Conservation (phyloP, 2,797 vertebrate genomes). For the Catharus ustulatus region DNA sequence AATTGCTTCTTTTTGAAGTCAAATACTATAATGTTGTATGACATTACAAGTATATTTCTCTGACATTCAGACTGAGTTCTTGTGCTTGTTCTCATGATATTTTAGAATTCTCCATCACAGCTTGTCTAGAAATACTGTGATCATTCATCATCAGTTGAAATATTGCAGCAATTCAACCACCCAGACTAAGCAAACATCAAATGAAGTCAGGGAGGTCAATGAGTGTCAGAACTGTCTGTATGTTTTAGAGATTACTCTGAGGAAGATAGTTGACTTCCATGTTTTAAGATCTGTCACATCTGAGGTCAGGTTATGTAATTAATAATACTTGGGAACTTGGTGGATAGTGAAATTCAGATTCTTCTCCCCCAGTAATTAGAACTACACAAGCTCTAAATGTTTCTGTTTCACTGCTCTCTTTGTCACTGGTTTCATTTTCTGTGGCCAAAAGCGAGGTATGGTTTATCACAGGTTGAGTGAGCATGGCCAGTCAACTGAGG, state of each 20-base stretch:
- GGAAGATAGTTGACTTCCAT: neutral
- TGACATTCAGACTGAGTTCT: neutral
- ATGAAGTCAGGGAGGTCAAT: neutral
- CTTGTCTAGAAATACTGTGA: neutral
- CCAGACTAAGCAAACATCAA: neutral
- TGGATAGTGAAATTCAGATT: neutral
- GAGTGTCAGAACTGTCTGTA: neutral
- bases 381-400: neutral
- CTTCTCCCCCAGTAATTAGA: neutral
- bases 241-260: neutral
- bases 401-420: neutral
- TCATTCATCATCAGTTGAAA: neutral
- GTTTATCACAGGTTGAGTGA: neutral
- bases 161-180: neutral
- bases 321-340: neutral
- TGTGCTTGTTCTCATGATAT: neutral
- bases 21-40: neutral
- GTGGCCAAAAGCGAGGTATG: accelerated
- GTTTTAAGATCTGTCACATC: neutral
- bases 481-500: accelerated
- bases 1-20: neutral
- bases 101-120: neutral
- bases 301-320: neutral
- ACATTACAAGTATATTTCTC: neutral
- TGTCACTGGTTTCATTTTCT: neutral